phyloP scores from a whole-genome alignment of 2,797 vertebrate species.

The Sus cebifrons region DNA sequence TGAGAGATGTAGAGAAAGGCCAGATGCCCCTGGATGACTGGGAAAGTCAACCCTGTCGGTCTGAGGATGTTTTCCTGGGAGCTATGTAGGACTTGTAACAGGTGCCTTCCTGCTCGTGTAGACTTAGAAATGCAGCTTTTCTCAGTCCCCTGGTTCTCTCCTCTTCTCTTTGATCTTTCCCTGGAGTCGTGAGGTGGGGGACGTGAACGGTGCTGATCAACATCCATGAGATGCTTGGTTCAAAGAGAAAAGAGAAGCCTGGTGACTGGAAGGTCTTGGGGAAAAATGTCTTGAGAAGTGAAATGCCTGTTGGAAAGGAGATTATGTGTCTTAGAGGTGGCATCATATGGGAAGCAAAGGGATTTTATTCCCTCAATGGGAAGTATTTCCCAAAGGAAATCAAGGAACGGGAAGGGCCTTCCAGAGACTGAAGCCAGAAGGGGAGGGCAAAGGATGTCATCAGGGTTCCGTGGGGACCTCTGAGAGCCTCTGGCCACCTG shows the following conservation, averaged over 20 bases:
- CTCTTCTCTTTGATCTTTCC: background rate
- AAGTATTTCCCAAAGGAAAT: background rate
- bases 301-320: constrained; percentile 37
- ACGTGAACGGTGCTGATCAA: background rate
- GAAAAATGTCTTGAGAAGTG: background rate
- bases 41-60: too few species aligned
- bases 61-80: background rate
- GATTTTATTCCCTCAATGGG: background rate
- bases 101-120: background rate
- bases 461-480: background rate
- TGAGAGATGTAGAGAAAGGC: background rate
- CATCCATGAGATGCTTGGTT: background rate
- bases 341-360: background rate
- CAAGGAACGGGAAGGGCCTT: background rate
- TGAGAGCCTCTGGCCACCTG: background rate
- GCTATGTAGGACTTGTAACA: accelerated
- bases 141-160: background rate
- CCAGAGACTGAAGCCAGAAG: background rate
- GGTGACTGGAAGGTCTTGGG: background rate
- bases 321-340: background rate
- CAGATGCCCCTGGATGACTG: background rate
- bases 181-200: background rate
- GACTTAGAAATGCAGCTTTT: background rate
- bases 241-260: background rate
- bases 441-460: background rate